Evolutionary conservation across 2,113 vertebrate genomes (phyloP), one percentile per base, ranked within the genome.

Genomic region (Dunckerocampus dactyliophorus): DNA sequence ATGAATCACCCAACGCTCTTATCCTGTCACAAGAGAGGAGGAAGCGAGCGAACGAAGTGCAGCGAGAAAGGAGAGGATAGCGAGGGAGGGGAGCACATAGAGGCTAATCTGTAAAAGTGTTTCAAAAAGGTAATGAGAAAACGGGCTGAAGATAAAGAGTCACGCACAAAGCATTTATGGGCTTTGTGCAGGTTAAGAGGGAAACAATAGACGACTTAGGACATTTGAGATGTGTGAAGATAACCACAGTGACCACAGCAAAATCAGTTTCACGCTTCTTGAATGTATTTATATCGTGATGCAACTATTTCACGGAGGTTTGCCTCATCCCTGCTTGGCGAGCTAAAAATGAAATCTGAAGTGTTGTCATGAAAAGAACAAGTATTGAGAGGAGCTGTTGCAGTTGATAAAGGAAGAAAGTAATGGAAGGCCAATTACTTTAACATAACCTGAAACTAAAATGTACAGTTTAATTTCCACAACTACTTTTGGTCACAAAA

Each of bases 1-100:
- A 77, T 70, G 76, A 84, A 80, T 81, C 66, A 75, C 61, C 63
- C 17, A 45, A 57, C 62, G 66, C 53, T 67, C 65, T 69, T 62
- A 63, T 53, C 62, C 51, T 69, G 61, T 71, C 59, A 62, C 53
- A 53, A 48, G 22, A 47, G 62, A 71, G 45, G 54, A 51, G 59
- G 48, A 17, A 62, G 61, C 69, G 45, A 63, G 64, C 48, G 43
- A 53, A 67, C 22, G 39, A 62, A 17, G 49, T 19, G 54, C 43
- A 39, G 46, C 34, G 42, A 60, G 59, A 45, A 49, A 52, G 22
- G 57, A 54, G 64, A 57, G 59, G 42, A 59, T 71, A 71, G 49
- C 43, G 49, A 62, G 67, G 46, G 53, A 62, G 74, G 7, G 31
- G 31, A 34, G 31, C 60, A 52, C 2, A 17, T 16, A 7, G 64